Base-by-base conservation (phyloP, 2,888 invertebrate species). In the Torymus auratus region DNA sequence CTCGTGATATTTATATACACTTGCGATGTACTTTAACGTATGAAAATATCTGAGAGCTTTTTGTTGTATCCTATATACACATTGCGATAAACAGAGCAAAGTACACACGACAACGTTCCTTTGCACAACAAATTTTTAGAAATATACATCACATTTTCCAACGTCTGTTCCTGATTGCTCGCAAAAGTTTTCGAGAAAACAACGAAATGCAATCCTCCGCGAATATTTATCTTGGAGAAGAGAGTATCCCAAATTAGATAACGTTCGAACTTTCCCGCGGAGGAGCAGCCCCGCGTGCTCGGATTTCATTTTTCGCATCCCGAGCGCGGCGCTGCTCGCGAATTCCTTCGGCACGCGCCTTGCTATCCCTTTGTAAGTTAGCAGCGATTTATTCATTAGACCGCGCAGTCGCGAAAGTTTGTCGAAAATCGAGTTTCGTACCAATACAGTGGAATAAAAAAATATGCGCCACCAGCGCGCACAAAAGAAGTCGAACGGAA, bases 341-440 rank as follows among this genome's bases (percentile, higher is more conserved):
- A 28, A 4, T 58, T 11, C 28, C 28, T 2, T 2, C 5, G 28
- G 17, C 60, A 15, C 52, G 11, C 13, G 23, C 12, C 14, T n/a
- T n/a, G 14, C 28, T n/a, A 50, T 50, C 28, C 67, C 60, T 77
- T 78, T 75, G 73, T 67, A 14, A 71, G 61, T 76, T 80, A 64
- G 64, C 62, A 64, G 71, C 78, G 74, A 81, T 78, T 81, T 81
- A 78, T 78, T 82, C 78, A 82, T 81, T 78, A 67, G 67, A 41
- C 50, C 68, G 70, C 17, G 41, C 41, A 55, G 76, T 69, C 23
- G 17, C 23, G 50, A 58, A 76, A 80, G 74, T 76, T 80, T 60
- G 69, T 70, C 56, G 68, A 77, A 77, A 81, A 81, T 81, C 81
- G 78, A 81, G 75, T 81, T 85, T 84, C 84, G 82, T 84, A 84